phyloP scores from a whole-genome alignment of 1,140 invertebrate genomes.

The Bombyx mandarina region DNA sequence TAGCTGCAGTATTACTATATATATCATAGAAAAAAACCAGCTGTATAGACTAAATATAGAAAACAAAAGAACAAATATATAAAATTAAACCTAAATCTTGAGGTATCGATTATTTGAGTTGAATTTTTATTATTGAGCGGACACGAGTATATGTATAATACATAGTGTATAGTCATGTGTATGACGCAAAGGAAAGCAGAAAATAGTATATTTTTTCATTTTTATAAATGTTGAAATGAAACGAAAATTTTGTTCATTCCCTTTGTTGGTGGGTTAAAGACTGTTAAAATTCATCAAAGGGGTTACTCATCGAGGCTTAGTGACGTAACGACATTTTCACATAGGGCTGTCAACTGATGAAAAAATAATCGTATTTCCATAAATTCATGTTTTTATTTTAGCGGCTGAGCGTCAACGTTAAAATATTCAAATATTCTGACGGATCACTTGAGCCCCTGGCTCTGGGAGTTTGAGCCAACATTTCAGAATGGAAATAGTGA shows the following conservation, averaged over 20 bases:
- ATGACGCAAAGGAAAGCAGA: no score
- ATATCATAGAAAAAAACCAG: no score
- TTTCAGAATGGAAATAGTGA: conserved; percentile 52
- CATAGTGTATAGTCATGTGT: neutral
- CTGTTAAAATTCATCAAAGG: conserved; percentile 3
- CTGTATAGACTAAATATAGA: no score
- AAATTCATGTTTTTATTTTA: conserved; percentile 45
- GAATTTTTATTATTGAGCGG: neutral
- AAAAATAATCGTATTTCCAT: conserved; percentile 3
- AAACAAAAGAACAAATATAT: no score
- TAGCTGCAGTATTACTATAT: neutral
- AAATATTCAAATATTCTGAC: conserved; percentile 62
- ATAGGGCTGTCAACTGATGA: neutral
- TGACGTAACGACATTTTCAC: neutral
- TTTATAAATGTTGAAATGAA: no score
- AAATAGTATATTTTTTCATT: no score
- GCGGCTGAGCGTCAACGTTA: conserved; percentile 35
- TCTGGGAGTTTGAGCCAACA: conserved; percentile 29
- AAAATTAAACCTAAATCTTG: no score
- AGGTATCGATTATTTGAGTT: no score
- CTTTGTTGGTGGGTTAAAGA: neutral
- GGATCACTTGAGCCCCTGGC: conserved; percentile 43
- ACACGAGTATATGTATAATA: neutral
- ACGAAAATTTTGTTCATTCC: neutral
- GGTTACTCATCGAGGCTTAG: neutral